phyloP scores from a whole-genome alignment of 2,113 vertebrate genomes.

The Cynoglossus semilaevis region DNA sequence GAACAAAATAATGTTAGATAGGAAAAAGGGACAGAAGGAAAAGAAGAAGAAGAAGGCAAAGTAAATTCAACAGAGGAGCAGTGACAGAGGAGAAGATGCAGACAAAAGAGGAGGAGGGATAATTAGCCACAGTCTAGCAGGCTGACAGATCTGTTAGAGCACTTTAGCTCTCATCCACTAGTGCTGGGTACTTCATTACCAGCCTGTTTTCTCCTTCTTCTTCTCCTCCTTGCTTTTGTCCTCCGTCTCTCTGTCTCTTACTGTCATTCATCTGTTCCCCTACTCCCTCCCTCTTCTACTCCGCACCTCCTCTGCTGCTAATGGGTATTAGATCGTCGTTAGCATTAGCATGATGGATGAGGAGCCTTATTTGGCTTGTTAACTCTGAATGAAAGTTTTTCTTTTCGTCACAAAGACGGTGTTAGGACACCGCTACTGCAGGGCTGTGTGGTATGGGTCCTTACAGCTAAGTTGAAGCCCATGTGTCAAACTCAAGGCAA shows the following conservation, averaged over 20 bases:
- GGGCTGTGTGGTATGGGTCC: too few relatives aligned
- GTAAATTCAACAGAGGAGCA: slow-evolving; percentile 36
- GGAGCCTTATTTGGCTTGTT: slow-evolving; percentile 22
- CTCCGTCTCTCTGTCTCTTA: slow-evolving; percentile 6
- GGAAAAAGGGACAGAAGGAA: neutral
- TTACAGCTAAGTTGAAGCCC: too few relatives aligned
- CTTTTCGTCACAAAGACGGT: too few relatives aligned
- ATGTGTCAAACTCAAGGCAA: too few relatives aligned
- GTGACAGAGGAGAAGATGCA: slow-evolving; percentile 52
- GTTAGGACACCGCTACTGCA: too few relatives aligned
- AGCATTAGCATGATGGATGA: slow-evolving; percentile 46
- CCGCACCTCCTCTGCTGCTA: slow-evolving; percentile 3
- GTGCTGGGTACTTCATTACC: slow-evolving; percentile 66
- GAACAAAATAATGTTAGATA: slow-evolving; percentile 17
- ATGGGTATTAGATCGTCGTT: slow-evolving; percentile 39
- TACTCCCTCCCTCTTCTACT: slow-evolving; percentile 28
- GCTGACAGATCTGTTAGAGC: slow-evolving; percentile 69
- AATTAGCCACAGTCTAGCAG: slow-evolving; percentile 73
- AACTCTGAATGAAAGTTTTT: neutral
- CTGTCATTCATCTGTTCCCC: slow-evolving; percentile 9
- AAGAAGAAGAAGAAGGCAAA: slow-evolving; percentile 12
- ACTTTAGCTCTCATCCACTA: slow-evolving; percentile 65
- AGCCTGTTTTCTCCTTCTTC: slow-evolving; percentile 37
- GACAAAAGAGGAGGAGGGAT: slow-evolving; percentile 60
- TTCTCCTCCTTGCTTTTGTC: slow-evolving; percentile 23